These are phyloP conservation scores for Aotus griseimembra DNA, from an alignment of 2,797 vertebrate genomes.

Conservation along the genomic window DNA sequence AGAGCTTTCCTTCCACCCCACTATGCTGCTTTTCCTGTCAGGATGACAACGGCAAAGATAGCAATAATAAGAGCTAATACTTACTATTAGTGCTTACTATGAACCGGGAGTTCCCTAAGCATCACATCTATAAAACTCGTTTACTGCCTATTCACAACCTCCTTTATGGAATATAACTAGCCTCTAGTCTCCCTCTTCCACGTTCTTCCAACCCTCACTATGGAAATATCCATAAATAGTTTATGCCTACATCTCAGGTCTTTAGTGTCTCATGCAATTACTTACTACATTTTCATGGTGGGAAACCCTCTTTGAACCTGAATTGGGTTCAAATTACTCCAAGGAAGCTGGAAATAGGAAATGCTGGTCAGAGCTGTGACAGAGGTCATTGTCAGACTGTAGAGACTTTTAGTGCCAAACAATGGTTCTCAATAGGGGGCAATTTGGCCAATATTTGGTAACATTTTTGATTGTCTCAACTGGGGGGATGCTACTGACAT, in stretches of 20 bases:
- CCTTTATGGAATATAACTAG: slow-evolving; percentile 12
- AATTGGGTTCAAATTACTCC: neutral
- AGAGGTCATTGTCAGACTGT: neutral
- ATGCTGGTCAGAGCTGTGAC: neutral
- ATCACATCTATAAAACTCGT: neutral
- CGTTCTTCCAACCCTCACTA: neutral
- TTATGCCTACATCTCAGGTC: neutral
- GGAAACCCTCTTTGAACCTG: neutral
- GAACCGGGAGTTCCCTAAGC: neutral
- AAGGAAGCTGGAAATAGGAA: neutral
- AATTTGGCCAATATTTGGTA: neutral
- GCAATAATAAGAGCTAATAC: neutral
- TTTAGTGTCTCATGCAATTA: neutral
- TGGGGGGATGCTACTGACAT: neutral
- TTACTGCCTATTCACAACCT: neutral
- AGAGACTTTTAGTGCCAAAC: neutral
- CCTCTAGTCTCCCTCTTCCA: neutral
- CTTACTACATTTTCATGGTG: neutral
- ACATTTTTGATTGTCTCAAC: neutral
- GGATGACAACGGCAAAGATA: neutral
- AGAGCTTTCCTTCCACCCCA: neutral
- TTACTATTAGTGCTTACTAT: neutral
- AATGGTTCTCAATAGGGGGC: neutral
- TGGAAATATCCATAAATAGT: neutral
- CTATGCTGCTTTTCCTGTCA: neutral